Conservation (phyloP, 2,113 vertebrate species). For the Dromaius novaehollandiae region DNA sequence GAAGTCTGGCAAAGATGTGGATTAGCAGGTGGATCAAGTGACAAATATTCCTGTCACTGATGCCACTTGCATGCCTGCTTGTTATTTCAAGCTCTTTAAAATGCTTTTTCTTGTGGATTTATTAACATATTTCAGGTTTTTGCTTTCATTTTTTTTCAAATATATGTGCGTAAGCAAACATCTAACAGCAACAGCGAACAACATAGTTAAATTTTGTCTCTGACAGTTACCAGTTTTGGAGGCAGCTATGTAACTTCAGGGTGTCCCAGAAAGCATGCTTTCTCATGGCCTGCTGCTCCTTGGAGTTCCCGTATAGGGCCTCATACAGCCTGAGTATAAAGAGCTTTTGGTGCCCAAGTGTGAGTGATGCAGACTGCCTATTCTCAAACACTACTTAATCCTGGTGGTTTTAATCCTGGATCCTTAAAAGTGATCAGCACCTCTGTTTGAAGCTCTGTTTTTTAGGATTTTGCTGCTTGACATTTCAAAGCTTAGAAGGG, state of each 20-base stretch:
- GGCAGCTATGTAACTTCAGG: background rate
- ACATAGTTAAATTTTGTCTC: background rate
- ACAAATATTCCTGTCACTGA: background rate
- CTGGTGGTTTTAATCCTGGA: background rate
- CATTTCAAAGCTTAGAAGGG: background rate
- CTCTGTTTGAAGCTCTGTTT: background rate
- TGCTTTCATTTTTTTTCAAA: background rate
- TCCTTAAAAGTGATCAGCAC: background rate
- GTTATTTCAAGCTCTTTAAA: background rate
- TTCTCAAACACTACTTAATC: background rate
- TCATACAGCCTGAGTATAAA: background rate
- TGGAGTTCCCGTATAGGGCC: background rate
- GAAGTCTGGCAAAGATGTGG: background rate
- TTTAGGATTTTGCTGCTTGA: background rate
- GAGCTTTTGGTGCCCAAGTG: background rate
- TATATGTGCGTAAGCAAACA: background rate
- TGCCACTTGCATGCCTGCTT: background rate
- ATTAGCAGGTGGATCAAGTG: background rate
- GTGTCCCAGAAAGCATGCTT: background rate
- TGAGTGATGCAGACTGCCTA: background rate
- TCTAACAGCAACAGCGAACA: background rate
- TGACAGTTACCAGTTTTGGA: background rate
- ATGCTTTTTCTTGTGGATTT: background rate
- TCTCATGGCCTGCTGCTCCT: background rate
- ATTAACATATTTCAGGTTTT: background rate